A percentile compares a stretch with the other conserved stretches of the same genome.
Evolutionary conservation across 1,140 invertebrate genomes (phyloP).

Genomic region (Lineus longissimus): DNA sequence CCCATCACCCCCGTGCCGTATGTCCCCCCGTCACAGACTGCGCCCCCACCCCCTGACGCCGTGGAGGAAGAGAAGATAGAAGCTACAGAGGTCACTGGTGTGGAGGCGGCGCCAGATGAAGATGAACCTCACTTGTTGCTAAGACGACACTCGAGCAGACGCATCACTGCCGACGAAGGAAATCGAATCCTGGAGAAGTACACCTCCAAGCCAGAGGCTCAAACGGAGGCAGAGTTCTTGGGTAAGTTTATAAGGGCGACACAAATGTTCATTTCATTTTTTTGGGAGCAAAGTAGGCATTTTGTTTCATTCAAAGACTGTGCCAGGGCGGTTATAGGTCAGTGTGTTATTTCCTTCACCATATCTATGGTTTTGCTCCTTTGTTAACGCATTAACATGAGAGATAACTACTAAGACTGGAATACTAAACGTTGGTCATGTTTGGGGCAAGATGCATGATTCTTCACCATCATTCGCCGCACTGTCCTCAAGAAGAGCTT

Average conservation of each 20-base stretch:
- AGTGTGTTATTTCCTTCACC: no score
- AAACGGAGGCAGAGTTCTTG: constrained; percentile 4
- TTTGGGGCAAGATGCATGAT: no score
- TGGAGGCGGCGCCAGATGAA: no score
- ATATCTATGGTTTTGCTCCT: no score
- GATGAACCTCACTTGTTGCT: not conserved
- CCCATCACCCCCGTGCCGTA: not conserved
- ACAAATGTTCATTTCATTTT: not conserved
- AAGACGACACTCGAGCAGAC: constrained; percentile 29
- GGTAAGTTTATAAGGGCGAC: constrained; percentile 8
- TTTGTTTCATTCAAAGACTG: no score
- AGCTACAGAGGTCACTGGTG: not conserved
- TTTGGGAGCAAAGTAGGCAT: not conserved
- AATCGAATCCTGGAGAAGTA: constrained; percentile 49
- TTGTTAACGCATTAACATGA: no score
- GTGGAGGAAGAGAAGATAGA: not conserved
- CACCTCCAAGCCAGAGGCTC: constrained; percentile 9
- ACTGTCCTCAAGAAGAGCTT: no score
- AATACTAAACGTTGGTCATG: no score
- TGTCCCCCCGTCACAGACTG: not conserved
- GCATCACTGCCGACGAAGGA: constrained; percentile 44
- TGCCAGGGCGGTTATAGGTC: no score
- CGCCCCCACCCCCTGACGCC: not conserved
- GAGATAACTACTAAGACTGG: no score
- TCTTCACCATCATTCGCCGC: no score